Evolutionary conservation across 2,797 vertebrate genomes (phyloP), one percentile per base, ranked within the genome.

Genomic region (Poecile montanus): DNA sequence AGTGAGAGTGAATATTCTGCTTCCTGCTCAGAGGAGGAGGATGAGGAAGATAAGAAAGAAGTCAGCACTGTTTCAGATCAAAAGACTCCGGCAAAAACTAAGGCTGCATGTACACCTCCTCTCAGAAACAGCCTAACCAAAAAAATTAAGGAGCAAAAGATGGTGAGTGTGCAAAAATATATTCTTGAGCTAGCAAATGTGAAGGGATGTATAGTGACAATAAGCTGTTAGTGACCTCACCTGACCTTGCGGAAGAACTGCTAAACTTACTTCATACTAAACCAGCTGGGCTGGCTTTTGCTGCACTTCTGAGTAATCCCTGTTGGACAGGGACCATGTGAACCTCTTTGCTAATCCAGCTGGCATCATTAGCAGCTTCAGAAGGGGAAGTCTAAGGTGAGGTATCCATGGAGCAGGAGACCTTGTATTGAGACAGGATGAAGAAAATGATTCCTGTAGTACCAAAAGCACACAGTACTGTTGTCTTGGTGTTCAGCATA

Each of bases 1-100:
- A 99, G 98, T 29, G 99, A 99, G 95, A 99, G 99, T 81, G 99
- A 99, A 78, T 98, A 99, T 93, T 99, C 99, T 14, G 97, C 98
- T 72, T 99, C 99, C 21, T 98, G 98, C 96, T 99, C 99, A 5
- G 99, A 98, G 63, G 98, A 98, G 10, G 95, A 95, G 3, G 50
- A 68, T 38, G 95, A 94, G 30, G 84, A 97, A 38, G 53, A 60
- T 48, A 97, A 97, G 68, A 96, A 97, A 25, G 97, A 98, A 84
- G 94, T 53, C 54, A 66, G 10, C 16, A 21, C 40, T 88, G 57
- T 54, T 71, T 34, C 91, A 72, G 57, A n/a, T 83, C 87, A 13
- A 38, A 97, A 98, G 85, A 94, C 63, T 20, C 87, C 79, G 7
- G 26, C 54, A 89, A 95, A 95, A 92, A 75, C 85, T 40, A 97